Evolutionary conservation across 2,888 invertebrate species (phyloP), one percentile per base, ranked within the genome.

Genomic region (Andricus curvator): DNA sequence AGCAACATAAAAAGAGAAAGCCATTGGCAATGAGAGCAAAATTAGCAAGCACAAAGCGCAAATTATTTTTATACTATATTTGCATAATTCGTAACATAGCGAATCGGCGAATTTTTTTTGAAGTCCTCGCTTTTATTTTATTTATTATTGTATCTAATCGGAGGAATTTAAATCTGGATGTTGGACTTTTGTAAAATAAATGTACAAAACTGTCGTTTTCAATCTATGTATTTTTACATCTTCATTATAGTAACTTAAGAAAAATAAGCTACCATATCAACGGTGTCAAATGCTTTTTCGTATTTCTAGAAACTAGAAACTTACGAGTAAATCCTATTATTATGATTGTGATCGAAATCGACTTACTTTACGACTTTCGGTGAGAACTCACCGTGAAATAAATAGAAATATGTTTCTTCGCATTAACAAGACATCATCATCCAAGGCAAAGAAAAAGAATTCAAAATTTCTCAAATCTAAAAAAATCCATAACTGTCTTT

Each of bases 211-310:
- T 81, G 66, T 70, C 64, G 83, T 84, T 87, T 85, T 84, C 68
- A 81, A 82, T 83, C 82, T 84, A 84, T 88, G 56, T 74, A 88
- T 86, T 85, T 86, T 81, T 80, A 81, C 80, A 82, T 48, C 62
- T 80, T 80, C 62, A 68, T 82, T 83, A 77, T 67, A 64, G 82
- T 82, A 86, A 85, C 84, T 79, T 83, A 86, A 84, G 83, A 78
- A 85, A 87, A 88, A 85, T 84, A 84, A 85, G 77, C 76, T 86
- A 84, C 79, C 80, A 82, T 79, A 77, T 62, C 17, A 44, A 44
- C 22, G 20, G 41, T 13, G 9, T 68, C 15, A 68, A 6, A 44
- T 29, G 17, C 37, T 41, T 41, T 11, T 44, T 15, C 68, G 20
- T 22, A 41, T 60, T 77, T 37, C 48, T 64, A 65, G 48, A 41